Base-by-base conservation (phyloP, 2,113 vertebrate species). In the Lamprotornis superbus region DNA sequence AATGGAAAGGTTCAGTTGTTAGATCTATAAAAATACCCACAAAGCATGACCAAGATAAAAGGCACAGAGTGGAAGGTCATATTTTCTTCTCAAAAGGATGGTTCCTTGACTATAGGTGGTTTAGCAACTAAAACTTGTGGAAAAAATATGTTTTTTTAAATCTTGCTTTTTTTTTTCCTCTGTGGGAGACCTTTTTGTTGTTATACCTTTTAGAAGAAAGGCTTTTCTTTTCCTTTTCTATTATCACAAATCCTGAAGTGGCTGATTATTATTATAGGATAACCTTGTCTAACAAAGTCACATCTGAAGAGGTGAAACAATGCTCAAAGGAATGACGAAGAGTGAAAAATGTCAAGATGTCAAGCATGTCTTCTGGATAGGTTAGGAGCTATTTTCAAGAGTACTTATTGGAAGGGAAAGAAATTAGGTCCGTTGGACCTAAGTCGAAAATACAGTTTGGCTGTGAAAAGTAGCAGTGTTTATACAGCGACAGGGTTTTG, bases 1-100 rank as follows among this genome's bases (percentile, higher is more conserved):
- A 85, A 91, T 21, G n/a, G 53, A 78, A 90, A 83, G n/a, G 24
- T 85, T 94, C 70, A 35, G 15, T 89, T 89, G 30, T 84, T 68
- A 85, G 37, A 84, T 87, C 61, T 87, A 47, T 71, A 39, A 37
- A 95, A 87, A 57, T 90, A 90, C 16, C 25, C n/a, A 85, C n/a
- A 87, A 78, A 90, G 65, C 28, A 78, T 21, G 39, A 75, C 46
- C 27, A 68, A 90, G 89, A 86, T 92, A 64, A 95, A 90, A 93
- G 44, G 6, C 13, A 25, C 2, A 5, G 57, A 83, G 12, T 94
- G 12, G 14, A 91, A 92, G 68, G 87, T 87, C 28, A 4, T 94
- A 44, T 47, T 77, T 86, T 94, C 47, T 75, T 87, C 49, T 93
- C 53, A 63, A 46, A 50, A 61, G 9, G 12, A 69, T 80, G 27